Evolutionary conservation across 2,797 vertebrate species (phyloP).

Genomic region (Cheirogaleus major): DNA sequence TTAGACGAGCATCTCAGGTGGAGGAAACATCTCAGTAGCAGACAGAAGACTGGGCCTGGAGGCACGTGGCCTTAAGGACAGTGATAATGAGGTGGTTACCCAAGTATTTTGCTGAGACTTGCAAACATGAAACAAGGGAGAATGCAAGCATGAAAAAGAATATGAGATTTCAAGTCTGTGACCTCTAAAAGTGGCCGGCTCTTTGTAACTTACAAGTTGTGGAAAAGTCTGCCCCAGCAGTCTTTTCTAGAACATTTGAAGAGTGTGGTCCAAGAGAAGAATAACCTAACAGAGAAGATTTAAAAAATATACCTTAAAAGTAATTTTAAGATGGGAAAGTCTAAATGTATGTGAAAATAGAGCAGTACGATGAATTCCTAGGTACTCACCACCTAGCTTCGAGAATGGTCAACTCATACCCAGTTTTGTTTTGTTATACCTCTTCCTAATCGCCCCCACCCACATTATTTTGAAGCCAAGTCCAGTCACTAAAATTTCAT

Average conservation of each 20-base stretch:
- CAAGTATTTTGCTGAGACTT: not conserved
- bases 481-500: not conserved
- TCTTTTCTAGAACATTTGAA: not conserved
- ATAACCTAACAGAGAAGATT: not conserved
- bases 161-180: not conserved
- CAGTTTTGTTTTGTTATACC: not conserved
- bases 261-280: not conserved
- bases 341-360: not conserved
- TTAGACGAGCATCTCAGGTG: not conserved
- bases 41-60: not conserved
- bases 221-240: not conserved
- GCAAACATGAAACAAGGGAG: not conserved
- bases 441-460: fast-evolving
- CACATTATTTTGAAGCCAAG: not conserved
- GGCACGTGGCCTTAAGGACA: not conserved
- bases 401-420: not conserved
- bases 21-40: not conserved
- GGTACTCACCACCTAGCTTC: not conserved
- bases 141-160: not conserved
- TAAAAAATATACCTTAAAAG: not conserved
- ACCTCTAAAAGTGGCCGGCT: not conserved
- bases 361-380: not conserved
- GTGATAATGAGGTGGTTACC: not conserved
- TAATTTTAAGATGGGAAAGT: not conserved
- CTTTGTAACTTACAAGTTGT: not conserved